Conservation (phyloP, 2,888 invertebrate species). For the Capitulum mitella region DNA sequence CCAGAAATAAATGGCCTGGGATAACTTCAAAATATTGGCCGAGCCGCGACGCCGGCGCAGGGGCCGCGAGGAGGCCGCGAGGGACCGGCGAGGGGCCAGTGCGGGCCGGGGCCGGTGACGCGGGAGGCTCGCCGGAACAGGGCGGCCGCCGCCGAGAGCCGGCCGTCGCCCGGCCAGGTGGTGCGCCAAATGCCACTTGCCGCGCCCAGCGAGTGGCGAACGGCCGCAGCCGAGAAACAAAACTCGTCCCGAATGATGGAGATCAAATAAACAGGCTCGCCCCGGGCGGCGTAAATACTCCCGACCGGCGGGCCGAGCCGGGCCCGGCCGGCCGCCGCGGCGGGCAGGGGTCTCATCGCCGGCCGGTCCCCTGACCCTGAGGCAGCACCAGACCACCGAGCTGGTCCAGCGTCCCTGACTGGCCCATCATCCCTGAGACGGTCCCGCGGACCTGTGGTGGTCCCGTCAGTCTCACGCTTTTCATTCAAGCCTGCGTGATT, state of each 20-base stretch:
- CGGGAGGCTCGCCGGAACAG: not conserved
- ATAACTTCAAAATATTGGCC: constrained; percentile 32
- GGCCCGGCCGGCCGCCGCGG: constrained; percentile 10
- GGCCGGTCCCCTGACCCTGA: too few species aligned
- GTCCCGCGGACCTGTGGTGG: too few species aligned
- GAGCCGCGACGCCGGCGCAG: constrained; percentile 28
- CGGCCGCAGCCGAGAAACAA: not conserved
- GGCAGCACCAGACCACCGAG: too few species aligned
- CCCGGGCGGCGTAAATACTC: not conserved
- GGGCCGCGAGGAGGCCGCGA: not conserved
- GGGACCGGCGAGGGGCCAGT: not conserved
- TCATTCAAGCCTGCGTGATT: too few species aligned
- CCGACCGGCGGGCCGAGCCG: not conserved
- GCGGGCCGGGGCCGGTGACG: constrained; percentile 20
- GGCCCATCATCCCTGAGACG: too few species aligned
- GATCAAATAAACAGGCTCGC: constrained; percentile 10
- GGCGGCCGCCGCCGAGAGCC: not conserved
- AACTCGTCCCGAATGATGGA: not conserved
- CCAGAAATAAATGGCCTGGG: constrained; percentile 28
- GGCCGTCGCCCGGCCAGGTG: not conserved
- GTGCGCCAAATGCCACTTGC: too few species aligned
- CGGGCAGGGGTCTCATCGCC: too few species aligned
- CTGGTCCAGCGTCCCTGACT: too few species aligned
- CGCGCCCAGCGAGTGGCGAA: too few species aligned
- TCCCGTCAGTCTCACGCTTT: too few species aligned